Evolutionary conservation across 1,140 invertebrate species (phyloP), one percentile per base, ranked within the genome.

Genomic region (Tribolium castaneum): DNA sequence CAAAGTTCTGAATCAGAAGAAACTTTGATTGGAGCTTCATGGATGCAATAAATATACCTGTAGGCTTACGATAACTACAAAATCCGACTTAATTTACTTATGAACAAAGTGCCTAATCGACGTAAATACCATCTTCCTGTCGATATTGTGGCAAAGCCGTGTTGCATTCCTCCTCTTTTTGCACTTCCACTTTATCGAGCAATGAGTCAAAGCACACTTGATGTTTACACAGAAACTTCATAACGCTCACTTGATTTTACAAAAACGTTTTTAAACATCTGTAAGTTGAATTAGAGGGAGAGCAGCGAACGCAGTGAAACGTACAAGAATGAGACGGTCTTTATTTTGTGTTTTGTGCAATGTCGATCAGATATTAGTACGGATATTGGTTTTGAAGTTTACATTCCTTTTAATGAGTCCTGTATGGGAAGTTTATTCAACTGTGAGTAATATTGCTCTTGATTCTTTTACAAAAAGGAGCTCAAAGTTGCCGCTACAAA

Each of bases 311-410:
- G 59, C 14, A 66, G 16, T 34, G 9, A 35, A 35, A 66, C 25
- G 59, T 35, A 35, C 13, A 66, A 66, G 30, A 66, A 35, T 12
- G 59, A 66, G 59, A 66, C 59, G 59, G 59, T 66, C 35, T 66
- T 66, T 66, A 66, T 66, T 75, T 75, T 75, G 52, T 59, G 49
- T 76, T 76, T 62, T 76, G 59, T 51, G 56, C 75, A 76, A 66
- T 66, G 30, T 66, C 71, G 52, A 73, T 73, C 71, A 54, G 52
- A 76, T 66, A 76, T 76, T 70, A 51, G 13, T 45, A 49, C 56
- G 54, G 45, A 76, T 76, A 76, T 76, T 70, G 75, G 56, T 70
- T 76, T 50, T 70, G 75, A 76, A 76, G 75, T 76, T 76, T 76
- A 70, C 54, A 45, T 66, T 50, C 71, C 14, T 73, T 73, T 76